A percentile compares a stretch with the other conserved stretches of the same genome.
phyloP scores from a whole-genome alignment of 2,797 vertebrate species.

The Cyprinodon diabolis region DNA sequence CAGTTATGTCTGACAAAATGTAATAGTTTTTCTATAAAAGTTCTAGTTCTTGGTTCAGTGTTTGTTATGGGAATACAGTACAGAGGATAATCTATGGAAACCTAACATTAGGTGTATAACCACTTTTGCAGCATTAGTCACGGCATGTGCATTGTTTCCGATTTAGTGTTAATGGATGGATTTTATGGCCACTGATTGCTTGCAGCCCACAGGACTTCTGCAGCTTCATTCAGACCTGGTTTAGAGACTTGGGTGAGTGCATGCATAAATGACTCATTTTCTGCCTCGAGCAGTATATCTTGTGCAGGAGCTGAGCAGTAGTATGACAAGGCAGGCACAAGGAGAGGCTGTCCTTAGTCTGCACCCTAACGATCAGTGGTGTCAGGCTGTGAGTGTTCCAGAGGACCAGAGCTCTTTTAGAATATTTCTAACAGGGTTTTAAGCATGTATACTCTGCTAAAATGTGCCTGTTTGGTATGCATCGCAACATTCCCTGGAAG shows the following conservation, averaged over 20 bases:
- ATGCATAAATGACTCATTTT: conserved; percentile 68
- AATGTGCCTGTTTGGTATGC: conserved; percentile 47
- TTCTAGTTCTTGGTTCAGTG: conserved; percentile 36
- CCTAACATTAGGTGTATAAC: conserved; percentile 24
- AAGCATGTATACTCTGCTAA: conserved; percentile 30
- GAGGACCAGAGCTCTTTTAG: conserved; percentile 28
- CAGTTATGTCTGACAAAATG: conserved; percentile 10
- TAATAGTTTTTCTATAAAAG: conserved; percentile 14
- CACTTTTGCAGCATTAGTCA: conserved; percentile 62
- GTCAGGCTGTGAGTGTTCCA: conserved; percentile 28
- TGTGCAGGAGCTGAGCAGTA: conserved; percentile 49
- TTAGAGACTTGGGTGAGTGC: conserved; percentile 59
- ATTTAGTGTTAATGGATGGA: conserved; percentile 64
- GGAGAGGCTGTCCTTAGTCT: conserved; percentile 33
- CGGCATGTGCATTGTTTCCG: conserved; percentile 42
- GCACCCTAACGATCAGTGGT: conserved; percentile 32
- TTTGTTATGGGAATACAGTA: neutral
- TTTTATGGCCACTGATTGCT: conserved; percentile 57
- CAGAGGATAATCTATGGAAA: neutral
- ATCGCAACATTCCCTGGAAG: conserved; percentile 41
- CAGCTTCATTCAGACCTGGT: conserved; percentile 56
- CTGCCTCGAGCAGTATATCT: conserved; percentile 56
- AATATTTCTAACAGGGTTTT: conserved; percentile 33
- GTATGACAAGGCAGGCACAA: conserved; percentile 50
- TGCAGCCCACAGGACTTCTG: conserved; percentile 37